phyloP scores from a whole-genome alignment of 35 echinoderm and acorn worm species.

The Hemicentrotus pulcherrimus region DNA sequence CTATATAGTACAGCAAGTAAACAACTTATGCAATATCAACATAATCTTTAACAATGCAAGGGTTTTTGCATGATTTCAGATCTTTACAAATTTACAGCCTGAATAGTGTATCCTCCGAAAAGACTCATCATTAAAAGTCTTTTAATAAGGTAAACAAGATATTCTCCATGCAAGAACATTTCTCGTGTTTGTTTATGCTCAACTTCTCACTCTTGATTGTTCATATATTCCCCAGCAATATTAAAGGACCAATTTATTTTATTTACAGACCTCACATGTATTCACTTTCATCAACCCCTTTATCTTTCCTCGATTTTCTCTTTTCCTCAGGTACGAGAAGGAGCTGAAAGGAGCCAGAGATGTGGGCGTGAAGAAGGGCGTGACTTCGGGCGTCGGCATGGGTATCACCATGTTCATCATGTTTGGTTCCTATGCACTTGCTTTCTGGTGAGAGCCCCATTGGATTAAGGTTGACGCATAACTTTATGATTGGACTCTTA shows the following conservation, averaged over 20 bases:
- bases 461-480: background rate
- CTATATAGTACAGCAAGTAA: too few species aligned
- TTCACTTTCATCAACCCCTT: background rate
- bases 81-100: too few species aligned
- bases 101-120: background rate
- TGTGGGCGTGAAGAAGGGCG: constrained; percentile 81
- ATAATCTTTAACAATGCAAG: too few species aligned
- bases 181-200: too few species aligned
- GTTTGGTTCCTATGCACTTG: constrained; percentile 76
- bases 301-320: background rate
- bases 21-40: too few species aligned
- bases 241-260: background rate
- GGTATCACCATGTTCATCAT: constrained; percentile 77
- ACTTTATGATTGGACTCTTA: background rate
- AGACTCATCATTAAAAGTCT: background rate
- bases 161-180: too few species aligned
- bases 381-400: constrained; percentile 67
- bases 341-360: constrained; percentile 72
- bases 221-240: background rate
- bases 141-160: background rate
- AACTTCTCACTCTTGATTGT: background rate
- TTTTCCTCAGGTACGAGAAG: constrained; percentile 67
- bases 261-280: background rate
- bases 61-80: too few species aligned
- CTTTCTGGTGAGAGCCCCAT: constrained; percentile 79